phyloP scores from a whole-genome alignment of 1,140 invertebrate genomes.

The Pseudoatta argentina region DNA sequence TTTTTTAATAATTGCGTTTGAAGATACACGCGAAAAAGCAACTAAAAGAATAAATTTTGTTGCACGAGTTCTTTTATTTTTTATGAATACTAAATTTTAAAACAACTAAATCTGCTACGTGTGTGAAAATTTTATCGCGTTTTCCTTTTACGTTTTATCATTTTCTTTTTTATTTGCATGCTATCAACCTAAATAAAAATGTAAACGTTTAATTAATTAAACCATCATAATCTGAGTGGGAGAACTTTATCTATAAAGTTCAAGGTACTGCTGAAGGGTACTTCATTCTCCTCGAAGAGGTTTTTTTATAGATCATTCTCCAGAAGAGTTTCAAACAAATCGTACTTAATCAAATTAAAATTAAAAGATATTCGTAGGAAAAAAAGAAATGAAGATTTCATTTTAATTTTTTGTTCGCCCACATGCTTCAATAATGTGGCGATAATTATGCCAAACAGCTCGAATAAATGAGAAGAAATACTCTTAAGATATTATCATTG shows the following conservation, averaged over 20 bases:
- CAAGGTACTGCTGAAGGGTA: background rate
- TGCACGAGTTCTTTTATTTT: background rate
- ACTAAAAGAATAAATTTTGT: background rate
- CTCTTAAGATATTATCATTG: background rate
- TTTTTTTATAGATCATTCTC: background rate
- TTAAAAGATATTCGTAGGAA: background rate
- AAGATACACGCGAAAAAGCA: background rate
- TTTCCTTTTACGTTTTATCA: background rate
- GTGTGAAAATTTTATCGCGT: background rate
- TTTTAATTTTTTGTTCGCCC: background rate
- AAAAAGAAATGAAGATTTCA: background rate
- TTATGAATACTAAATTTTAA: background rate
- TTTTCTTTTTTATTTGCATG: background rate
- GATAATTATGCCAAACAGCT: background rate
- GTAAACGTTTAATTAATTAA: conserved; percentile 36
- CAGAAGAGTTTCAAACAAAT: background rate
- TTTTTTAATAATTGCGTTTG: background rate
- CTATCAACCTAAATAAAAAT: background rate
- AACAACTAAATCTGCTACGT: background rate
- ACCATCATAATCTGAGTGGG: background rate
- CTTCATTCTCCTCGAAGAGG: background rate
- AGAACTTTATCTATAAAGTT: conserved; percentile 21
- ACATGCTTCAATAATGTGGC: background rate
- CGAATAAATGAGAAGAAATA: background rate
- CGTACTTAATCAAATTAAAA: background rate